Evolutionary conservation across 2,113 vertebrate genomes (phyloP).

Genomic region (Indri indri): DNA sequence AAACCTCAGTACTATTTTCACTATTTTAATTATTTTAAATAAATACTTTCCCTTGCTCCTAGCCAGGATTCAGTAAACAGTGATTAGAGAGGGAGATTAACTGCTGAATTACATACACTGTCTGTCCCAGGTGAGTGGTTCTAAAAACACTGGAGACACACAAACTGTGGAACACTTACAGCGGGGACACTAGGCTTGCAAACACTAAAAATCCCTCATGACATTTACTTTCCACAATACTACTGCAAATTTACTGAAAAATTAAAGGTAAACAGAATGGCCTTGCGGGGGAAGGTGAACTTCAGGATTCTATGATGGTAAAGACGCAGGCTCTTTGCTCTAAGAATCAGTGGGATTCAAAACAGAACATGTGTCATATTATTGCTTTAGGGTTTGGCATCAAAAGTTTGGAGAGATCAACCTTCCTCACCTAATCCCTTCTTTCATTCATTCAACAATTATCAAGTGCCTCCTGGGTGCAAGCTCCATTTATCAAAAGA

Average conservation of each 20-base stretch:
- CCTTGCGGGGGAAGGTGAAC: background rate
- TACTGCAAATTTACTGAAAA: background rate
- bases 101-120: background rate
- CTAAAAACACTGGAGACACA: background rate
- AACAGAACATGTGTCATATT: background rate
- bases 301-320: background rate
- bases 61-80: background rate
- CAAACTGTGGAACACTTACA: background rate
- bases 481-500: background rate
- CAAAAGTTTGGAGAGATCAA: background rate
- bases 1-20: background rate
- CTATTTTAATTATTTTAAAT: constrained; percentile 17
- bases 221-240: background rate
- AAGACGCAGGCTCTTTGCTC: background rate
- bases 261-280: background rate
- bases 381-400: background rate
- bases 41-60: background rate
- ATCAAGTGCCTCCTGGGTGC: background rate
- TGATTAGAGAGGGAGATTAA: background rate
- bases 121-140: background rate
- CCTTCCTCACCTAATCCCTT: background rate
- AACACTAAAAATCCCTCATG: background rate
- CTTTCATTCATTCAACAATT: background rate
- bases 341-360: background rate
- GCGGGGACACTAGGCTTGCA: background rate